phyloP scores from a whole-genome alignment of 2,797 vertebrate species.

The Channa striata region DNA sequence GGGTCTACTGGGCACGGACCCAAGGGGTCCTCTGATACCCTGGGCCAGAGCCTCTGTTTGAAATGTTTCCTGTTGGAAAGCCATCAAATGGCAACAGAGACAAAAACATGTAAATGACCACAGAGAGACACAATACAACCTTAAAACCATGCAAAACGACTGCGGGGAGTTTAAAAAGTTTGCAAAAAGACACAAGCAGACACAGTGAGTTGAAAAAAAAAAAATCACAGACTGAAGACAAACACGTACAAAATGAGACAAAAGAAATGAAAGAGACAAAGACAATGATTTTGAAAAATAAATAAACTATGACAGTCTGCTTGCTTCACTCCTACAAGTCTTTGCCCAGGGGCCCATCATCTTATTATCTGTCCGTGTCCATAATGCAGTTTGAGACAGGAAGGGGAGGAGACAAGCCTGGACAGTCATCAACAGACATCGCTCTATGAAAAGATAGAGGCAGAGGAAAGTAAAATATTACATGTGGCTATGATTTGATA shows the following conservation, averaged over 20 bases:
- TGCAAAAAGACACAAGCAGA: too few relatives aligned
- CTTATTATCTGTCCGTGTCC: neutral
- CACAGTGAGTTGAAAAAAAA: too few relatives aligned
- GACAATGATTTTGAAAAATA: too few relatives aligned
- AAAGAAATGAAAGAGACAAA: neutral
- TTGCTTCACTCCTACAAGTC: neutral
- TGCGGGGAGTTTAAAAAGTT: too few relatives aligned
- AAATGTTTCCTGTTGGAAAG: neutral
- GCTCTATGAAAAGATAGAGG: neutral
- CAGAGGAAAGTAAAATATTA: neutral
- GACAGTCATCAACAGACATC: conserved; percentile 1
- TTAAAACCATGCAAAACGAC: neutral
- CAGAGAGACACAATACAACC: neutral
- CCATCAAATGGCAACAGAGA: neutral
- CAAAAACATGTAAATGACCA: neutral
- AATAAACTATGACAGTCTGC: neutral
- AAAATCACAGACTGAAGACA: too few relatives aligned
- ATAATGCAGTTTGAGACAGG: neutral
- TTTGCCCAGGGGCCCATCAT: neutral
- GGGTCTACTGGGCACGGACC: neutral
- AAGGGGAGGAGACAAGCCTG: neutral
- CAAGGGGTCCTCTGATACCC: neutral
- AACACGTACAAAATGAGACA: too few relatives aligned
- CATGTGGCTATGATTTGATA: neutral
- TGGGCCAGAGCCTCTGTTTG: neutral